A percentile compares a stretch with the other conserved stretches of the same genome.
These are phyloP conservation scores for Eristalis tenax DNA, from an alignment of 2,888 invertebrate genomes.

Conservation along the genomic window DNA sequence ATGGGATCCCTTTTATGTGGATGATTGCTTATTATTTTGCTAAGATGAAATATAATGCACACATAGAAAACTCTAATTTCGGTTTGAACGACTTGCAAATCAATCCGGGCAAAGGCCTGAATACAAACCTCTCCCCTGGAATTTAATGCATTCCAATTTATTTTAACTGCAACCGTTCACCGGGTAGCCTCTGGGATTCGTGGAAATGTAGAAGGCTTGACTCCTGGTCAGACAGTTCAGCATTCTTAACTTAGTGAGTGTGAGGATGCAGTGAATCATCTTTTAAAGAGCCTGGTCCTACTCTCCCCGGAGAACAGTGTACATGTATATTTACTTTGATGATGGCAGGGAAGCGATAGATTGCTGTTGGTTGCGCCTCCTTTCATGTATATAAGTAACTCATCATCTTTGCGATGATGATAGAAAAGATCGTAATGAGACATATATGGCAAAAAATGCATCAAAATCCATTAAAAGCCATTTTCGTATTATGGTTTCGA, in stretches of 20 bases:
- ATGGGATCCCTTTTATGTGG: constrained; percentile 63
- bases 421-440: constrained; percentile 60
- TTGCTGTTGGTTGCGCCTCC: constrained; percentile 52
- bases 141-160: background rate
- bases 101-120: constrained; percentile 16
- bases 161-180: too few relatives aligned
- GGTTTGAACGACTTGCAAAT: constrained; percentile 34
- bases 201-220: too few relatives aligned
- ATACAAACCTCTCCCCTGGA: background rate
- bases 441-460: constrained; percentile 63
- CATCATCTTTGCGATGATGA: constrained; percentile 57
- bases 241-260: background rate
- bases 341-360: constrained; percentile 43
- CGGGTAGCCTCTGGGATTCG: too few relatives aligned
- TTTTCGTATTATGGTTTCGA: constrained; percentile 76
- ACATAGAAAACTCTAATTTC: constrained; percentile 54
- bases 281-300: background rate
- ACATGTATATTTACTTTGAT: constrained; percentile 50
- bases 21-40: constrained; percentile 69
- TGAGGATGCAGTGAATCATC: background rate
- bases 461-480: constrained; percentile 80
- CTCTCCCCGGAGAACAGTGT: constrained; percentile 2
- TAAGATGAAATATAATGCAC: constrained; percentile 61
- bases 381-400: constrained; percentile 65
- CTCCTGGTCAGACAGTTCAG: too few relatives aligned